Percentiles rank a stretch among this genome's conserved stretches.
Conservation (phyloP, 1,140 invertebrate species). For the Leptonema lineaticorne region DNA sequence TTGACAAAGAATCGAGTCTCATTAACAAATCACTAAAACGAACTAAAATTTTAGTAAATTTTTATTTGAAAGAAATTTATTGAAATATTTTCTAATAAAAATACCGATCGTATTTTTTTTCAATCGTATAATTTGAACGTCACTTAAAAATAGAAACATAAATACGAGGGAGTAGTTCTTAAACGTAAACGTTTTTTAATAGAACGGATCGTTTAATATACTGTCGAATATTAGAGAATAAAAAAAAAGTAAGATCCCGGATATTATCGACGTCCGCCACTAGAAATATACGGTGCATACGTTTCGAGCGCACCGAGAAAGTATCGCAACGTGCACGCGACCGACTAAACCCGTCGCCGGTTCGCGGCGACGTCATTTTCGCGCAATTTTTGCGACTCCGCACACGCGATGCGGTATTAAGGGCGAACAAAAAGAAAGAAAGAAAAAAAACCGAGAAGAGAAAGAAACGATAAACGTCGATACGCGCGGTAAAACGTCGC, state of each 20-base stretch:
- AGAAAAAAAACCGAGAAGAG: not conserved
- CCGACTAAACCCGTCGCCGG: not conserved
- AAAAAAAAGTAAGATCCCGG: too few relatives aligned
- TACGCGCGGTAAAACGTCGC: not conserved
- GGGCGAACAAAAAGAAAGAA: too few relatives aligned
- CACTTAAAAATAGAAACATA: not conserved
- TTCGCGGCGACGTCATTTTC: constrained; percentile 2
- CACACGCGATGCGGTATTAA: not conserved
- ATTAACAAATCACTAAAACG: too few relatives aligned
- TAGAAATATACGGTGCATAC: too few relatives aligned
- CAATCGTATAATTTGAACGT: not conserved
- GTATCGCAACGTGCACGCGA: not conserved
- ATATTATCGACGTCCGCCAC: too few relatives aligned
- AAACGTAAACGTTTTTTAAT: too few relatives aligned
- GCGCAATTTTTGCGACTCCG: not conserved
- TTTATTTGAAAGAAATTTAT: not conserved
- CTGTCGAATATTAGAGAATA: too few relatives aligned
- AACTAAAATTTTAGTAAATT: too few relatives aligned
- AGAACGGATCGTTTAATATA: too few relatives aligned
- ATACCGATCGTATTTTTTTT: not conserved
- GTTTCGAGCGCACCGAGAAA: too few relatives aligned
- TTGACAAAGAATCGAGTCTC: too few relatives aligned
- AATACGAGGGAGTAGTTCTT: too few relatives aligned
- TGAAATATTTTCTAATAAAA: not conserved
- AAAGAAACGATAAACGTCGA: not conserved